Conservation (phyloP, 2,888 invertebrate genomes). For the Microplitis deprimator region DNA sequence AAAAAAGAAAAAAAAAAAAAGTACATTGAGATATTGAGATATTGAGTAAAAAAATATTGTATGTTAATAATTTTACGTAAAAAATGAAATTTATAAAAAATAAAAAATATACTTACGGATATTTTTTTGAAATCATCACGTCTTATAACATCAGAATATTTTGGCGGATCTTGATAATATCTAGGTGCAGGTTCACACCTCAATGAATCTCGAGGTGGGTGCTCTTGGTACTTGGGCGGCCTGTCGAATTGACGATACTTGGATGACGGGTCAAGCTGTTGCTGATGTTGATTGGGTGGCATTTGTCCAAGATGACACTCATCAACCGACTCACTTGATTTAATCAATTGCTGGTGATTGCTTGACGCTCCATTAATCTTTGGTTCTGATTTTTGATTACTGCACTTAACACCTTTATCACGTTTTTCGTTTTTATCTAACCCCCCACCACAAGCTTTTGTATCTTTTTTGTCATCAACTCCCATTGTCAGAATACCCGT, state of each 20-base stretch:
- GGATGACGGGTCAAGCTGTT: constrained; percentile 59
- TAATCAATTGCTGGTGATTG: constrained; percentile 38
- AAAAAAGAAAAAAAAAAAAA: no score
- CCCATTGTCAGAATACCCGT: not conserved
- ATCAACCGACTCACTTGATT: not conserved
- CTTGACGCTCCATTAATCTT: constrained; percentile 50
- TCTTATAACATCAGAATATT: constrained; percentile 63
- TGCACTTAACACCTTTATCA: constrained; percentile 54
- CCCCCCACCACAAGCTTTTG: constrained; percentile 9
- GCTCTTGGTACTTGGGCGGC: constrained; percentile 66
- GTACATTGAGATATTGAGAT: no score
- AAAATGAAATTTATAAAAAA: constrained; percentile 5
- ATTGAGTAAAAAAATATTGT: no score
- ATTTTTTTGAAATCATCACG: constrained; percentile 62
- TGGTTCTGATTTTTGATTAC: constrained; percentile 57
- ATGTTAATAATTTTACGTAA: not conserved
- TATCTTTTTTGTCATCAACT: constrained; percentile 49
- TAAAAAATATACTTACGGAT: constrained; percentile 54
- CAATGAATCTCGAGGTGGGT: constrained; percentile 53
- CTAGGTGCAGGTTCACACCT: constrained; percentile 63
- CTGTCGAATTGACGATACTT: constrained; percentile 65
- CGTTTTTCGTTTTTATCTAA: constrained; percentile 52
- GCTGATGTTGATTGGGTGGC: not conserved
- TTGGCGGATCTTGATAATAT: constrained; percentile 62
- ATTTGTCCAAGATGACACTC: constrained; percentile 48